phyloP scores from a whole-genome alignment of 2,888 invertebrate species.

The Lochmaea capreae region DNA sequence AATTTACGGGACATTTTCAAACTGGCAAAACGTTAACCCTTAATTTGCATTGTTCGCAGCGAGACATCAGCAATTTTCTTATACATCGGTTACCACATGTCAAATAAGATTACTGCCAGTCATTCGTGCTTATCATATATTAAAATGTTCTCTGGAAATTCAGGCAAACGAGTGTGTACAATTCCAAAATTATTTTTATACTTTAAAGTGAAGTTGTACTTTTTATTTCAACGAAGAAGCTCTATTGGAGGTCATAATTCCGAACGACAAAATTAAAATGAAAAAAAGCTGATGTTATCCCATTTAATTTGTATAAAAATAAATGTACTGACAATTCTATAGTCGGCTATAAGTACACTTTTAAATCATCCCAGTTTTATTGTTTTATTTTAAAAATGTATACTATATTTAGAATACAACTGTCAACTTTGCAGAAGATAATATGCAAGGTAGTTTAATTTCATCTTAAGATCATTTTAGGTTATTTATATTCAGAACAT shows the following conservation, averaged over 20 bases:
- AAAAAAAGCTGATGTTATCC: too few species aligned
- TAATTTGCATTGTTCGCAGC: constrained; percentile 14
- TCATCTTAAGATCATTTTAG: constrained; percentile 23
- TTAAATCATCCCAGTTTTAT: too few species aligned
- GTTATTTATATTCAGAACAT: constrained; percentile 40
- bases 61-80: constrained; percentile 12
- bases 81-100: constrained; percentile 8
- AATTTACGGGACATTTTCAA: constrained; percentile 10
- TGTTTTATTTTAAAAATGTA: too few species aligned
- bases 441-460: constrained; percentile 34
- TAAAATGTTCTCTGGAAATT: background rate
- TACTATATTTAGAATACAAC: background rate
- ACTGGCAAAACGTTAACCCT: constrained; percentile 16
- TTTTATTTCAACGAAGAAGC: too few species aligned
- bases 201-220: background rate
- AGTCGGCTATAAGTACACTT: too few species aligned
- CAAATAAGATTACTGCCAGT: constrained; percentile 14
- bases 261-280: too few species aligned
- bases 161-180: background rate
- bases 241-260: too few species aligned
- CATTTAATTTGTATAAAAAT: too few species aligned
- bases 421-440: constrained; percentile 17
- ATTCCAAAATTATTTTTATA: background rate
- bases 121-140: constrained; percentile 18
- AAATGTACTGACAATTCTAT: too few species aligned